Evolutionary conservation across 2,113 vertebrate species (phyloP).

Genomic region (Heptranchias perlo): DNA sequence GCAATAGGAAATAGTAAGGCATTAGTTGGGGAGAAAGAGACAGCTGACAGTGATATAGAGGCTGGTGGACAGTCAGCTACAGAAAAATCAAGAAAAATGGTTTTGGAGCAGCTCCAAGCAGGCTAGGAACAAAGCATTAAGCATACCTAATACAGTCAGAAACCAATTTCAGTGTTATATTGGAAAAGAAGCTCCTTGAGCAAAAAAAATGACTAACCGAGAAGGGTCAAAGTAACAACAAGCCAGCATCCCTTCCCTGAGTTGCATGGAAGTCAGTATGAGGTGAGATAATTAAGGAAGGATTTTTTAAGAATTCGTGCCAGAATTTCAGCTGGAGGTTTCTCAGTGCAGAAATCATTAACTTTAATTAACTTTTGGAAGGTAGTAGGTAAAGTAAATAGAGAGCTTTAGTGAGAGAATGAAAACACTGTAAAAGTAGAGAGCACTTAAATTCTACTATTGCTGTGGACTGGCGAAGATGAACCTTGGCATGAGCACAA

Average conservation of each 20-base stretch:
- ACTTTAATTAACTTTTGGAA: slow-evolving; percentile 6
- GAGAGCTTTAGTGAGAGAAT: background rate
- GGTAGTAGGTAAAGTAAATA: background rate
- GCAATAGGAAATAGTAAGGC: background rate
- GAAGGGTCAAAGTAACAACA: background rate
- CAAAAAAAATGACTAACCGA: background rate
- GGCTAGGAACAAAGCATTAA: background rate
- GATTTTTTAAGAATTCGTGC: background rate
- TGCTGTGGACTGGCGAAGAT: background rate
- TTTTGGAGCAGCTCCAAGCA: background rate
- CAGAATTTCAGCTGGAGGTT: background rate
- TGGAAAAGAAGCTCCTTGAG: background rate
- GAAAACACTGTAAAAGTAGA: background rate
- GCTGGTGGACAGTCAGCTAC: background rate
- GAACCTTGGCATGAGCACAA: background rate
- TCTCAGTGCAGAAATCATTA: background rate
- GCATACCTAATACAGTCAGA: background rate
- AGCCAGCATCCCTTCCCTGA: background rate
- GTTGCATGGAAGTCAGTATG: background rate
- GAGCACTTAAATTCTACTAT: too few relatives aligned
- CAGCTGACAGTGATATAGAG: background rate
- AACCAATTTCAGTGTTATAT: background rate
- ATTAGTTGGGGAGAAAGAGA: background rate
- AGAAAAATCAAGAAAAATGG: background rate
- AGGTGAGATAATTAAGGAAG: background rate